These are phyloP conservation scores for Anthophora plumipes DNA, from an alignment of 2,888 invertebrate genomes.

Conservation along the genomic window DNA sequence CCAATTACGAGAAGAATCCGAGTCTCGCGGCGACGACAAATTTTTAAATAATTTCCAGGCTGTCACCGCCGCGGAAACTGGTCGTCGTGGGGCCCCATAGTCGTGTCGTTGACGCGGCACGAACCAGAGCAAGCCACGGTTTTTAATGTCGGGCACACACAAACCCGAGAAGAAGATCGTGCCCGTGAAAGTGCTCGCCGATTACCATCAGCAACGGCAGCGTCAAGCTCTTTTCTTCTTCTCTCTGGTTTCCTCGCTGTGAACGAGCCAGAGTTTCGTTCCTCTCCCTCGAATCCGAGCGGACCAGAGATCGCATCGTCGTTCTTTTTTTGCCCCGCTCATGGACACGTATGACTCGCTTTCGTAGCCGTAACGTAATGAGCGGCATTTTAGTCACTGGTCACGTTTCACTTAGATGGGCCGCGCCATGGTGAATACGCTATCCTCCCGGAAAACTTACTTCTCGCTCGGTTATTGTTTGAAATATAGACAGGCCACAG, in stretches of 20 bases:
- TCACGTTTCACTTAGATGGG: slow-evolving; percentile 73
- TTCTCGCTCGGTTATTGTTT: slow-evolving; percentile 53
- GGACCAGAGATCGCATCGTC: slow-evolving; percentile 54
- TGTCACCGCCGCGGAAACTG: background rate
- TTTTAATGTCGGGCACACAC: slow-evolving; percentile 37
- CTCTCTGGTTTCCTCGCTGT: slow-evolving; percentile 50
- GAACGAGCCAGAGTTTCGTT: slow-evolving; percentile 9
- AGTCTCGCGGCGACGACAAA: background rate
- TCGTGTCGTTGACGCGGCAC: slow-evolving; percentile 50
- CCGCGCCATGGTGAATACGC: slow-evolving; percentile 61
- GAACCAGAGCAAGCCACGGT: slow-evolving; percentile 22
- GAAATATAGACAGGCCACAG: slow-evolving; percentile 32
- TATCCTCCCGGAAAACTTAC: slow-evolving; percentile 62
- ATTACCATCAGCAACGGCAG: slow-evolving; percentile 44
- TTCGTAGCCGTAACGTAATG: slow-evolving; percentile 63
- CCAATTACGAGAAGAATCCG: background rate
- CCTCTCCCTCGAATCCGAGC: slow-evolving; percentile 20
- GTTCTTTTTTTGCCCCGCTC: slow-evolving; percentile 33
- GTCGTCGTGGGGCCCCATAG: slow-evolving; percentile 16
- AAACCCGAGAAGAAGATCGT: slow-evolving; percentile 45
- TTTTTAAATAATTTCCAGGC: background rate
- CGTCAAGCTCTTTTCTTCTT: slow-evolving; percentile 35
- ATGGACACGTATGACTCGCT: slow-evolving; percentile 67
- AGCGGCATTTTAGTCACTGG: slow-evolving; percentile 72
- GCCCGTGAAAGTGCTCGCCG: slow-evolving; percentile 55